Percentiles rank a stretch among this genome's conserved stretches.
Conservation (phyloP, 2,113 vertebrate genomes). For the Sciurus niger region DNA sequence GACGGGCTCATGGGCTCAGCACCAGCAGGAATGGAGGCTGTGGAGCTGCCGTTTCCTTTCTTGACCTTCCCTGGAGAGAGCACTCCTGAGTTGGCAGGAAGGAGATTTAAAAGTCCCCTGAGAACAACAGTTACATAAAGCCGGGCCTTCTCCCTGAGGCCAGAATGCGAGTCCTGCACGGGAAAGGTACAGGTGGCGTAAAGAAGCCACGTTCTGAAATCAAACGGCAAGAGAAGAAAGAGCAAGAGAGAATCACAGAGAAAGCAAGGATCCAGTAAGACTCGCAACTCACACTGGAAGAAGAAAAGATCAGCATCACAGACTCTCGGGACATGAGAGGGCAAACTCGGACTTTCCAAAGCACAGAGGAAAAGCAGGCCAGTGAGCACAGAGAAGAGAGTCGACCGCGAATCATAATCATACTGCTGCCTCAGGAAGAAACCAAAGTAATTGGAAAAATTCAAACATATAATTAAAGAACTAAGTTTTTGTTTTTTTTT, state of each 20-base stretch:
- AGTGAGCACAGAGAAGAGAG: neutral
- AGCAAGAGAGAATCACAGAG: neutral
- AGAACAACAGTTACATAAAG: neutral
- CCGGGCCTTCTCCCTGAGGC: too few relatives aligned
- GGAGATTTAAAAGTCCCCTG: neutral
- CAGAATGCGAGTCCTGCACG: neutral
- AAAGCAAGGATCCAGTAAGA: neutral
- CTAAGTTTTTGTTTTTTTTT: neutral
- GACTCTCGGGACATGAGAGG: neutral
- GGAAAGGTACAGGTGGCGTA: neutral
- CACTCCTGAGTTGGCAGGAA: neutral
- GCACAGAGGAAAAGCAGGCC: neutral
- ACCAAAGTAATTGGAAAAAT: neutral
- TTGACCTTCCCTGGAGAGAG: slow-evolving; percentile 14
- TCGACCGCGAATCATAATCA: neutral
- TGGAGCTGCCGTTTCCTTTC: neutral
- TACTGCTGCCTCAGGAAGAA: neutral
- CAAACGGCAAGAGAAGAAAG: neutral
- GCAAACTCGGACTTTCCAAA: neutral
- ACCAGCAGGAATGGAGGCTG: neutral
- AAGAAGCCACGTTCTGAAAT: slow-evolving; percentile 4
- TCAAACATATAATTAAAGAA: neutral
- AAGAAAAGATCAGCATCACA: neutral
- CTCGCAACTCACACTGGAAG: neutral
- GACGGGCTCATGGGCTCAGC: neutral